These are phyloP conservation scores for Heliconius cydno DNA, from an alignment of 2,888 invertebrate genomes.

Conservation along the genomic window DNA sequence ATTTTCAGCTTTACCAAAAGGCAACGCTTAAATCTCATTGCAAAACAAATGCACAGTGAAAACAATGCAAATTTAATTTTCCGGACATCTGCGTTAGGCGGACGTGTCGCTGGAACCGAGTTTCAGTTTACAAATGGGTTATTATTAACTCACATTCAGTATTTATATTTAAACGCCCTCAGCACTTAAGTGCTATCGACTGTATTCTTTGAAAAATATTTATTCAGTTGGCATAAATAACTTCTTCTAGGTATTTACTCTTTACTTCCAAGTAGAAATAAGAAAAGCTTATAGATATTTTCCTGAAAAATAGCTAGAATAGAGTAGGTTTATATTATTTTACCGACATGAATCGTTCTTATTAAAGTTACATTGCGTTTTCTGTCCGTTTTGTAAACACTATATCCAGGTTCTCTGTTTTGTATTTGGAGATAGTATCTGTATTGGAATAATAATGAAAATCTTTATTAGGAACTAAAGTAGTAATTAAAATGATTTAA, in stretches of 20 bases:
- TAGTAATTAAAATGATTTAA: too few relatives aligned
- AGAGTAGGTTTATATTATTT: neutral
- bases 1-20: neutral
- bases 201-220: conserved; percentile 27
- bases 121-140: conserved; percentile 34
- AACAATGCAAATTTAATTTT: conserved; percentile 36
- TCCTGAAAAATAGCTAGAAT: neutral
- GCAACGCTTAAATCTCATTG: conserved; percentile 20
- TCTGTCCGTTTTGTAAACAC: too few relatives aligned
- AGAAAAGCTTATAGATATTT: neutral
- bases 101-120: conserved; percentile 25
- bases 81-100: conserved; percentile 28
- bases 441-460: too few relatives aligned
- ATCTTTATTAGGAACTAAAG: too few relatives aligned
- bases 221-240: conserved; percentile 18
- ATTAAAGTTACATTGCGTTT: too few relatives aligned
- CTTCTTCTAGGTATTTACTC: neutral
- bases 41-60: conserved; percentile 28
- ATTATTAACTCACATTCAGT: conserved; percentile 32
- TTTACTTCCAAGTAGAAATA: neutral
- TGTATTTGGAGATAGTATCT: too few relatives aligned
- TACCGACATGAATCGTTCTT: neutral
- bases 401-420: too few relatives aligned
- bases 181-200: conserved; percentile 34
- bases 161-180: conserved; percentile 28